phyloP scores from a whole-genome alignment of 2,888 invertebrate species.

The Spodoptera littoralis region DNA sequence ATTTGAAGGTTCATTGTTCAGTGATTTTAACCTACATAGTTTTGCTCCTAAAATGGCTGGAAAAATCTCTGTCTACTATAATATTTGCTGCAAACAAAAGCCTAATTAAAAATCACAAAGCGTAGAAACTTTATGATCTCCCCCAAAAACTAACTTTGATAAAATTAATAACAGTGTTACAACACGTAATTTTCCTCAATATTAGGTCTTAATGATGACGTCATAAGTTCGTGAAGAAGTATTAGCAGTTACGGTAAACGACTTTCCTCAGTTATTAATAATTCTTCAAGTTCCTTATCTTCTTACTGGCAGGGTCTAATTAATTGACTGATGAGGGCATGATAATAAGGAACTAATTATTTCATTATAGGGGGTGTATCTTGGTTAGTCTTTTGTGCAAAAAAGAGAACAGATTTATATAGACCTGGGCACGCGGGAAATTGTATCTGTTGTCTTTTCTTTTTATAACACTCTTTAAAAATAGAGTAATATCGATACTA shows the following conservation, averaged over 20 bases:
- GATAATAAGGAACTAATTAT: conserved; percentile 7
- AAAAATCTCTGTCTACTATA: too few species aligned
- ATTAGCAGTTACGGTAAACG: conserved; percentile 20
- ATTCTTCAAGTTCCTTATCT: conserved; percentile 29
- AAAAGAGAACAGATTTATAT: too few species aligned
- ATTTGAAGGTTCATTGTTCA: conserved; percentile 15
- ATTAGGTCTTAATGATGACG: conserved; percentile 8
- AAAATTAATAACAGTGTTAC: conserved; percentile 17
- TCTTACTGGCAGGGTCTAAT: conserved; percentile 21
- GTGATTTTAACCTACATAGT: conserved; percentile 2
- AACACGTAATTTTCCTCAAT: conserved; percentile 19
- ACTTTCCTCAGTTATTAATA: conserved; percentile 17
- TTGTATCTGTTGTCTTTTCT: too few species aligned
- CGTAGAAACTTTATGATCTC: background rate
- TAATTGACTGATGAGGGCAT: conserved; percentile 16
- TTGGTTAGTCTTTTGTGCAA: background rate
- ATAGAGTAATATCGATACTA: too few species aligned
- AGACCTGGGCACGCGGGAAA: too few species aligned
- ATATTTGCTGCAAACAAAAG: too few species aligned
- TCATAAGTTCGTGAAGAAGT: conserved; percentile 29
- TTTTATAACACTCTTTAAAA: too few species aligned
- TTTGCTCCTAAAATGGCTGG: too few species aligned
- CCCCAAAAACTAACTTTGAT: background rate
- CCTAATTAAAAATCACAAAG: too few species aligned
- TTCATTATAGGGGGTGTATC: conserved; percentile 1